Percentiles rank a stretch among this genome's conserved stretches.
phyloP scores from a whole-genome alignment of 2,888 invertebrate species.

The Melikaiella ostensackeni region DNA sequence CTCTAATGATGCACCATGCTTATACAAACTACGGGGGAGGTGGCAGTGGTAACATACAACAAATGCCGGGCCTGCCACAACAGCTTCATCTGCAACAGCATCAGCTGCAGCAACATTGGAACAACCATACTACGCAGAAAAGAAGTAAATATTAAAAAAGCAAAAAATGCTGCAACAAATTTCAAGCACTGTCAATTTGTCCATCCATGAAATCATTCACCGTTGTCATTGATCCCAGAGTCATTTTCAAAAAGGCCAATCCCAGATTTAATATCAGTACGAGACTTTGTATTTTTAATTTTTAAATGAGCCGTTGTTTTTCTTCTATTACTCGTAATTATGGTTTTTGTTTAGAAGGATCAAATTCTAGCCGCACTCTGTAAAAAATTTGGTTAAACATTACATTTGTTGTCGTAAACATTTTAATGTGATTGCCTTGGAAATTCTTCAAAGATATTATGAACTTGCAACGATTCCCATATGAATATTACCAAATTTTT shows the following conservation, averaged over 20 bases:
- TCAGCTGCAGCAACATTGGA: constrained; percentile 78
- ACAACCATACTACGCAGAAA: constrained; percentile 77
- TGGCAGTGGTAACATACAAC: constrained; percentile 79
- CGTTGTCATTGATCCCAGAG: constrained; percentile 37
- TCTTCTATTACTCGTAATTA: neutral
- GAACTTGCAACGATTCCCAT: too few species aligned
- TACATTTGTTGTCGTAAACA: too few species aligned
- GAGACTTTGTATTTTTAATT: neutral
- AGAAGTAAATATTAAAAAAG: constrained; percentile 77
- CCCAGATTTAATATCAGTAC: neutral
- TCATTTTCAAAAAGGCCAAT: constrained; percentile 29
- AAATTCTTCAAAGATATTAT: too few species aligned
- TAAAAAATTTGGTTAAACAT: too few species aligned
- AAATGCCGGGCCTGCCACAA: constrained; percentile 79
- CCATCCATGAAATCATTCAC: constrained; percentile 36
- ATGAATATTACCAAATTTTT: too few species aligned
- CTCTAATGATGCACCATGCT: constrained; percentile 80
- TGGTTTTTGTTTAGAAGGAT: neutral
- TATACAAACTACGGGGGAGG: constrained; percentile 81
- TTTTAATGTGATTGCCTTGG: too few species aligned
- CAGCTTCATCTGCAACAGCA: constrained; percentile 77
- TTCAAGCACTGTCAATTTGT: constrained; percentile 43
- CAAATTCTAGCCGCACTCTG: neutral
- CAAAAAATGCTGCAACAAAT: constrained; percentile 41
- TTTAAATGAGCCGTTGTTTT: neutral